A percentile compares a stretch with the other conserved stretches of the same genome.
These are phyloP conservation scores for Cactoblastis cactorum DNA, from an alignment of 2,888 invertebrate genomes.

Conservation along the genomic window DNA sequence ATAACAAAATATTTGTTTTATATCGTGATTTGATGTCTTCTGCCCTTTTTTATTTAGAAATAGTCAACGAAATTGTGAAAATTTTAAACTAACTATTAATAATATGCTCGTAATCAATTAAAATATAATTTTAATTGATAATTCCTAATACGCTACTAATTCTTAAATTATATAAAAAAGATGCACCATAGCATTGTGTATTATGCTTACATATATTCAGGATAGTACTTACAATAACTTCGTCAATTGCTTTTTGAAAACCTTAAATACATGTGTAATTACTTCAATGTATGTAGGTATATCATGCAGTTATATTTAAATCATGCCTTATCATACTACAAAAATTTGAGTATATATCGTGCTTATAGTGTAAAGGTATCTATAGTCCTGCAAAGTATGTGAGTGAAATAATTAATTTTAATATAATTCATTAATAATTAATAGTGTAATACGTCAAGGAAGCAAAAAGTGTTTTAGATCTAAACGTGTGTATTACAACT, in stretches of 20 bases:
- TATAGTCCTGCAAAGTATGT: neutral
- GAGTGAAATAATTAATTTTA: neutral
- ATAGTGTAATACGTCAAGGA: too few relatives aligned
- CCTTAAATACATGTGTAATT: neutral
- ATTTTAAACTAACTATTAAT: too few relatives aligned
- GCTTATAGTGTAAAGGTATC: neutral
- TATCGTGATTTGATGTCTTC: neutral
- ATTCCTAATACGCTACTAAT: too few relatives aligned
- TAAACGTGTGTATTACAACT: neutral
- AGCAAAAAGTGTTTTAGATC: neutral
- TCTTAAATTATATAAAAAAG: too few relatives aligned
- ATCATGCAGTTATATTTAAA: neutral
- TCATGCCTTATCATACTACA: neutral
- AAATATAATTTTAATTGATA: too few relatives aligned
- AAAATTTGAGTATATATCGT: neutral
- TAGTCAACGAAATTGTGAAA: neutral
- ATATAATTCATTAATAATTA: neutral
- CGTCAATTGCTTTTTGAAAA: neutral
- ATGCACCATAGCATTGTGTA: too few relatives aligned
- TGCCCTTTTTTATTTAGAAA: neutral
- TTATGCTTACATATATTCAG: too few relatives aligned
- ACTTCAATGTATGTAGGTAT: neutral
- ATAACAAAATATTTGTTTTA: neutral
- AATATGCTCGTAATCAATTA: too few relatives aligned
- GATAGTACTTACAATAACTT: too few relatives aligned